Percentiles rank a stretch among this genome's conserved stretches.
phyloP scores from a whole-genome alignment of 2,797 vertebrate species.

The Neosilurus mollespiculum region DNA sequence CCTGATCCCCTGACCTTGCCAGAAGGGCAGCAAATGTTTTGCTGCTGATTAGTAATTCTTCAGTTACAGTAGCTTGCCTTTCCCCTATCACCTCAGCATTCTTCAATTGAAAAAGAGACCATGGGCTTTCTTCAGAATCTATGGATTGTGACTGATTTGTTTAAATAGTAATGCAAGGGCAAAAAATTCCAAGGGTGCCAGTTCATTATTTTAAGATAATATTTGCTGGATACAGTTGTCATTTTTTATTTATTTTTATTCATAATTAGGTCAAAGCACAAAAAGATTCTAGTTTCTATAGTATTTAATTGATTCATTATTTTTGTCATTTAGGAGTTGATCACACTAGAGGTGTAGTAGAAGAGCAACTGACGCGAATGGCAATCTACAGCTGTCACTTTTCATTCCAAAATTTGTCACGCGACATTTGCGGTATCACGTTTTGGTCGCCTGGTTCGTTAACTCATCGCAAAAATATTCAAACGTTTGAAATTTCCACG shows the following conservation, averaged over 20 bases:
- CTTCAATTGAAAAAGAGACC: constrained; percentile 29
- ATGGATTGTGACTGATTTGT: constrained; percentile 16
- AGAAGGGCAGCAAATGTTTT: constrained; percentile 82
- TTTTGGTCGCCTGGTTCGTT: too few species aligned
- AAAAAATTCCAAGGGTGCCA: background rate
- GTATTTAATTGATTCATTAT: background rate
- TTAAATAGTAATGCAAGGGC: constrained; percentile 11
- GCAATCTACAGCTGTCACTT: too few species aligned
- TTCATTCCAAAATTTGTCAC: too few species aligned
- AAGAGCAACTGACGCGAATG: too few species aligned
- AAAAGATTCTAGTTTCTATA: background rate
- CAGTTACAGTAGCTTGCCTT: constrained; percentile 58
- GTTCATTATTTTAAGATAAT: background rate
- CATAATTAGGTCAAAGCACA: background rate
- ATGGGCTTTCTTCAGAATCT: constrained; percentile 19
- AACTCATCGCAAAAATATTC: too few species aligned
- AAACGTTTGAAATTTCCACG: too few species aligned
- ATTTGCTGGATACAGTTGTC: background rate
- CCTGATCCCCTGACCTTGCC: constrained; percentile 80
- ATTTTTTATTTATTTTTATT: background rate
- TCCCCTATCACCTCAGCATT: constrained; percentile 62
- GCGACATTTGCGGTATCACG: too few species aligned
- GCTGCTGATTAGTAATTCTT: constrained; percentile 77
- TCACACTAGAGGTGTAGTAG: too few species aligned
- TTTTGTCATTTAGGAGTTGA: background rate